Conservation (phyloP, 2,888 invertebrate species). For the Bimastos eiseni region DNA sequence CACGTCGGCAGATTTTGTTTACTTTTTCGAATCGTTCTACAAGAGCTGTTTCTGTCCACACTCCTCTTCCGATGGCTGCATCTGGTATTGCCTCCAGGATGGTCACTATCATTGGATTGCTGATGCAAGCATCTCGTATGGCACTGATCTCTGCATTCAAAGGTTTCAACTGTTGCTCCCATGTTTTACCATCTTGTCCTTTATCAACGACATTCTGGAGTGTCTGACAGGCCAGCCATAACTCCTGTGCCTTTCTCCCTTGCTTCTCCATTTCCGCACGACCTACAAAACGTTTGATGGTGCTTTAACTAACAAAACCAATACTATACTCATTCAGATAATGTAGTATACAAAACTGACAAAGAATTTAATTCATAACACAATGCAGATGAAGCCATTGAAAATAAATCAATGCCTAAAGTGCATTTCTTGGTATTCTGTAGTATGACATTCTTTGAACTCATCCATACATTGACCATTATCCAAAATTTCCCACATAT, state of each 20-base stretch:
- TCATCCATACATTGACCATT: too few species aligned
- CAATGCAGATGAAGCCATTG: not conserved
- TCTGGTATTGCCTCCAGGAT: slow-evolving; percentile 78
- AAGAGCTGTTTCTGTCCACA: slow-evolving; percentile 84
- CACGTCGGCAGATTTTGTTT: slow-evolving; percentile 73
- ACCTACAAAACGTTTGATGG: slow-evolving; percentile 47
- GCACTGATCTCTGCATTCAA: slow-evolving; percentile 53
- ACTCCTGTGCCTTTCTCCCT: slow-evolving; percentile 72
- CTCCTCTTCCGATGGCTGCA: slow-evolving; percentile 78
- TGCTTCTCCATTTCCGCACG: slow-evolving; percentile 62
- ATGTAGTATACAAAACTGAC: not conserved
- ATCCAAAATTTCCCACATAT: too few species aligned
- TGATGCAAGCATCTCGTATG: slow-evolving; percentile 49
- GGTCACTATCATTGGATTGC: slow-evolving; percentile 73
- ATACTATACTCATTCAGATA: not conserved
- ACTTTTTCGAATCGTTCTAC: slow-evolving; percentile 74
- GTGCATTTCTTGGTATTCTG: not conserved
- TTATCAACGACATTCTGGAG: slow-evolving; percentile 76
- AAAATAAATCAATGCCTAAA: not conserved
- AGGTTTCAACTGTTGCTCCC: slow-evolving; percentile 53
- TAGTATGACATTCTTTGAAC: too few species aligned
- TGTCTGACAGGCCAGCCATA: slow-evolving; percentile 92
- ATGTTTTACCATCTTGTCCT: slow-evolving; percentile 63
- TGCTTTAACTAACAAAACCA: not conserved
- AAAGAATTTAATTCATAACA: not conserved